Evolutionary conservation across 2,797 vertebrate genomes (phyloP), one percentile per base, ranked within the genome.

Genomic region (Enteromius treurensis): DNA sequence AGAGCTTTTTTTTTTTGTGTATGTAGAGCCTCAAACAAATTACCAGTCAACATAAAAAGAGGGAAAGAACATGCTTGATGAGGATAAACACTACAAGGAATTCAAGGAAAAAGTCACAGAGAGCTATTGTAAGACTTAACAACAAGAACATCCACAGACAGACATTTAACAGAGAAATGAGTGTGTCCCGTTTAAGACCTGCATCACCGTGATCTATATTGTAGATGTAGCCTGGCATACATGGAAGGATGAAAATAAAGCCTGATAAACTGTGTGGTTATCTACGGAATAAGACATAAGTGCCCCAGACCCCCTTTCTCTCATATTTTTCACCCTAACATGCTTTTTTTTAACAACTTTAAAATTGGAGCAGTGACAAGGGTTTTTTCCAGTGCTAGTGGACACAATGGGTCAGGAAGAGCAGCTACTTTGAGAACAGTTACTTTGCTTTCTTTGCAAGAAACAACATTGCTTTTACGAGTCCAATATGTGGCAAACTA

Each of bases 221-320:
- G 73, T 45, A 77, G 83, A 88, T 84, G 77, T 51, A 8, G 65
- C 77, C 85, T 73, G 75, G 47, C 23, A 14, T 23, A 26, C 42
- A 40, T 15, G 65, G n/a, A 32, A 58, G 68, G 84, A 85, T 86
- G 83, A 91, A 88, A 90, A 88, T 82, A 84, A 90, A 70, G 87
- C 91, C 88, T 88, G 87, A 88, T 68, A 80, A 49, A 74, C 60
- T 64, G 79, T 64, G 79, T 64, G n/a, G 89, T 90, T 90, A 91
- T 91, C 88, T 77, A 51, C 82, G 17, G 37, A 79, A 87, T 87
- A 79, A 87, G 73, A 84, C 17, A 19, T 23, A 29, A 64, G 62
- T 67, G 75, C 11, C 37, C 11, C 10, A 77, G 37, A 51, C 21
- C 15, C 37, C 1, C 7, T n/a, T 75, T 49, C 14, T 15, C 34